A percentile compares a stretch with the other conserved stretches of the same genome.
Conservation (phyloP, 2,888 invertebrate species). For the Gymnocheta viridis region DNA sequence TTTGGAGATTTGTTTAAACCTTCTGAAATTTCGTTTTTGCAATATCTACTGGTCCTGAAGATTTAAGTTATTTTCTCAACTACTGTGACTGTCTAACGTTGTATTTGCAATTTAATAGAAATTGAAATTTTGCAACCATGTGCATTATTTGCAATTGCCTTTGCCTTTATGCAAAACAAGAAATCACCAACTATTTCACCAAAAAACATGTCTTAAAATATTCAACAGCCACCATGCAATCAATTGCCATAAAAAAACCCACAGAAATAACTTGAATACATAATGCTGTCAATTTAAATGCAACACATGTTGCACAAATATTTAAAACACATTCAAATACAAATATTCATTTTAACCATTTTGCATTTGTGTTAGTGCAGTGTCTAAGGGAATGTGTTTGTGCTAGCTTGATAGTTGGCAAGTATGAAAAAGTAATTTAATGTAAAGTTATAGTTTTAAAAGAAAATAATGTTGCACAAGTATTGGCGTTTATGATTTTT, state of each 20-base stretch:
- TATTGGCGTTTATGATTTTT: background rate
- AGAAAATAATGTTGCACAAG: conserved; percentile 13
- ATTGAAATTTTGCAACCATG: background rate
- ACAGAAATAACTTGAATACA: conserved; percentile 40
- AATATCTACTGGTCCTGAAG: too few relatives aligned
- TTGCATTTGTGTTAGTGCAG: background rate
- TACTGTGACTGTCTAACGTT: too few relatives aligned
- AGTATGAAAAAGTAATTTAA: background rate
- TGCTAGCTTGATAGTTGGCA: too few relatives aligned
- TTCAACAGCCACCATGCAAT: conserved; percentile 30
- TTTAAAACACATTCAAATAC: conserved; percentile 20
- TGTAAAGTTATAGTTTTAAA: conserved; percentile 21
- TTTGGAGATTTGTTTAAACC: too few relatives aligned
- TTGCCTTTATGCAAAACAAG: background rate
- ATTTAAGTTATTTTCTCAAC: too few relatives aligned
- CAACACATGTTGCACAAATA: conserved; percentile 61
- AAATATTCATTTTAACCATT: background rate
- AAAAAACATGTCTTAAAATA: conserved; percentile 16
- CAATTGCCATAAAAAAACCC: conserved; percentile 26
- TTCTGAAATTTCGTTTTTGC: too few relatives aligned
- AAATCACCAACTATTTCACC: conserved; percentile 2
- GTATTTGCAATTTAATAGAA: too few relatives aligned
- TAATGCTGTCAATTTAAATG: conserved; percentile 53
- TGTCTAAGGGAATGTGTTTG: background rate
- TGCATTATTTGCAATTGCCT: background rate